Evolutionary conservation across 2,797 vertebrate genomes (phyloP).

Genomic region (Hyperoplus lanceolatus): DNA sequence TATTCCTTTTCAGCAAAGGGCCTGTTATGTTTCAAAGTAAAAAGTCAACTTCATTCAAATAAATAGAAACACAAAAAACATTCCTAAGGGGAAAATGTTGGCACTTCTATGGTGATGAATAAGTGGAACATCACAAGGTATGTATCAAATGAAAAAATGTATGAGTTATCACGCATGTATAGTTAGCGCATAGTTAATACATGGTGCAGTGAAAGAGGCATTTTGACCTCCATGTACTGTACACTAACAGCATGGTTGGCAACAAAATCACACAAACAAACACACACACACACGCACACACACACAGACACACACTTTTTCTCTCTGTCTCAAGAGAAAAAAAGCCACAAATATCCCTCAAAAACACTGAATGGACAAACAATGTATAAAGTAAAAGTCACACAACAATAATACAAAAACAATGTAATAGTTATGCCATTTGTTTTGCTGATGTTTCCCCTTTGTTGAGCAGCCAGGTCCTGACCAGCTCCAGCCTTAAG

Average conservation of each 20-base stretch:
- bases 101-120: conserved; percentile 68
- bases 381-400: conserved; percentile 42
- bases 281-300: conserved; percentile 18
- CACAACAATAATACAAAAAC: conserved; percentile 61
- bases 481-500: conserved; percentile 30
- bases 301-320: neutral
- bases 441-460: conserved; percentile 51
- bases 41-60: conserved; percentile 68
- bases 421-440: conserved; percentile 65
- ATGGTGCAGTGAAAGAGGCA: conserved; percentile 48
- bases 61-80: conserved; percentile 68
- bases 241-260: conserved; percentile 39
- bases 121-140: conserved; percentile 40
- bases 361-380: conserved; percentile 49
- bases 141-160: conserved; percentile 50
- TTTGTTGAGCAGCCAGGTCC: conserved; percentile 46
- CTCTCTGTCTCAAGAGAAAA: conserved; percentile 36
- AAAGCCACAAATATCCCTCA: conserved; percentile 59
- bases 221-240: conserved; percentile 40
- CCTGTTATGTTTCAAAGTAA: conserved; percentile 62
- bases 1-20: conserved; percentile 71
- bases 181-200: conserved; percentile 50
- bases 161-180: conserved; percentile 25
- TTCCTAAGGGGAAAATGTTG: conserved; percentile 53
- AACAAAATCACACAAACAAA: conserved; percentile 40